phyloP scores from a whole-genome alignment of 2,888 invertebrate genomes.

The Sphaerophoria rueppellii region DNA sequence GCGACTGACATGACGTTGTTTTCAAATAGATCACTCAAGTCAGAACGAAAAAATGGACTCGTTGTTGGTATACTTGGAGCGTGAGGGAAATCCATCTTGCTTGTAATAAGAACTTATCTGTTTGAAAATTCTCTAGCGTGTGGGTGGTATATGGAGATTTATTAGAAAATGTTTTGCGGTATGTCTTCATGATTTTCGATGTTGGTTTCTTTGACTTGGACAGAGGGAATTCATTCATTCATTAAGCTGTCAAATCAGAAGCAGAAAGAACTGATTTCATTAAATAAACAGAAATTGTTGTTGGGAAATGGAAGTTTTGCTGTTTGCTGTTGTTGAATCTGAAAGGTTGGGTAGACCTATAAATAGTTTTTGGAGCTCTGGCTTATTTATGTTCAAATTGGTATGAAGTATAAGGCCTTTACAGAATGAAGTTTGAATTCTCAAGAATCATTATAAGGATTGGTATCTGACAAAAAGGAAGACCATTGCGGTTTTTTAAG shows the following conservation, averaged over 20 bases:
- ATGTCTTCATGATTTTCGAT: not conserved
- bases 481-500: too few species aligned
- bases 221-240: constrained; percentile 68
- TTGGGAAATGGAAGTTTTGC: not conserved
- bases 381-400: too few species aligned
- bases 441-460: too few species aligned
- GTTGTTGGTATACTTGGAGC: not conserved
- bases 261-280: not conserved
- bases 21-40: constrained; percentile 44
- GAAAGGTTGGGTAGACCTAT: too few species aligned
- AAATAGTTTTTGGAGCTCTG: too few species aligned
- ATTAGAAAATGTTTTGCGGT: constrained; percentile 39
- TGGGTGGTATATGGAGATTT: constrained; percentile 66
- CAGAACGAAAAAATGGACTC: not conserved
- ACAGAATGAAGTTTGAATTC: too few species aligned
- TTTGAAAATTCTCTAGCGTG: constrained; percentile 36
- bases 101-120: constrained; percentile 36
- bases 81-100: constrained; percentile 38
- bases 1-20: not conserved
- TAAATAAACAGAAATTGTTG: not conserved
- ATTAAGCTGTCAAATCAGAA: constrained; percentile 62
- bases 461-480: too few species aligned
- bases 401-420: too few species aligned
- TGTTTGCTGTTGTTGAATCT: not conserved
- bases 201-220: constrained; percentile 40